Conservation (phyloP, 2,113 vertebrate genomes). For the Aramus guarauna region DNA sequence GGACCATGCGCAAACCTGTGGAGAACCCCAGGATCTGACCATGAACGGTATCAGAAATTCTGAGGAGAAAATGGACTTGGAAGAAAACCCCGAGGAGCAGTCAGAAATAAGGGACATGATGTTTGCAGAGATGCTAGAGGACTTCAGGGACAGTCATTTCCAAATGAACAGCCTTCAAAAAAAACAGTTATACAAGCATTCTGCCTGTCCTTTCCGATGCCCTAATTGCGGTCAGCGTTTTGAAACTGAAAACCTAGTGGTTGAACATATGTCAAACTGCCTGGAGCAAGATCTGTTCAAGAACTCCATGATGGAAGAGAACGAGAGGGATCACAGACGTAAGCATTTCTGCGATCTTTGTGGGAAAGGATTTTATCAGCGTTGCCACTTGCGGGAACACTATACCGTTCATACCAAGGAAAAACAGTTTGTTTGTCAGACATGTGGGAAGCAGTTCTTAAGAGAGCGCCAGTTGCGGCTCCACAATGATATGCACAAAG, state of each 20-base stretch:
- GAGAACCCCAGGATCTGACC: conserved; percentile 83
- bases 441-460: conserved; percentile 97
- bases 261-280: conserved; percentile 91
- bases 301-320: conserved; percentile 81
- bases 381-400: conserved; percentile 97
- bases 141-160: conserved; percentile 77
- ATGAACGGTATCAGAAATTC: conserved; percentile 69
- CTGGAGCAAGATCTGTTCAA: conserved; percentile 90
- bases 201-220: conserved; percentile 86
- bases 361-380: conserved; percentile 97
- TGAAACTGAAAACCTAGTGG: conserved; percentile 86
- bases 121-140: conserved; percentile 81
- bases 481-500: conserved; percentile 99
- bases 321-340: conserved; percentile 89
- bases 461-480: conserved; percentile 93
- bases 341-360: conserved; percentile 98
- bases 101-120: conserved; percentile 85
- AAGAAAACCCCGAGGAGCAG: conserved; percentile 84
- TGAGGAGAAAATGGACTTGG: conserved; percentile 87
- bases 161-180: conserved; percentile 73
- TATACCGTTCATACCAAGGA: conserved; percentile 99
- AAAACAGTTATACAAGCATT: conserved; percentile 80
- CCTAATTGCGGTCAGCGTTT: conserved; percentile 90
- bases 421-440: conserved; percentile 97
- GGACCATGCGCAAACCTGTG: conserved; percentile 93